Percentiles rank a stretch among this genome's conserved stretches.
Conservation (phyloP, 2,888 invertebrate species). For the Drosophila cyrtoloma region DNA sequence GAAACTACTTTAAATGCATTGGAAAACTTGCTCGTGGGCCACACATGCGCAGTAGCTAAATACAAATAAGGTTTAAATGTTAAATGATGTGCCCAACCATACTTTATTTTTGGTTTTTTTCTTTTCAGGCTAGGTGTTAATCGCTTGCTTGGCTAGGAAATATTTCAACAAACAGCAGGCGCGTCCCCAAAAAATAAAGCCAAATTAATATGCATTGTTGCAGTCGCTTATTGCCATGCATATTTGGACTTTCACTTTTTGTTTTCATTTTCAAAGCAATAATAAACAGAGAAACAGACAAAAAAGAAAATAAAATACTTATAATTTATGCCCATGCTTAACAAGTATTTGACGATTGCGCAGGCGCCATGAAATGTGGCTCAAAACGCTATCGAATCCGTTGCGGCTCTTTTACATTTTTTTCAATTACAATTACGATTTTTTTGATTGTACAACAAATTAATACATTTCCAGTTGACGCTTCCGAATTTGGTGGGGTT, state of each 20-base stretch:
- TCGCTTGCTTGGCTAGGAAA: constrained; percentile 40
- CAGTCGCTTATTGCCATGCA: constrained; percentile 56
- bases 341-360: constrained; percentile 36
- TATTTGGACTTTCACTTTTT: constrained; percentile 75
- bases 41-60: constrained; percentile 57
- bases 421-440: constrained; percentile 63
- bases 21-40: constrained; percentile 55
- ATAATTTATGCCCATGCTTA: constrained; percentile 35
- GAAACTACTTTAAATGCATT: constrained; percentile 28
- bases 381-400: constrained; percentile 29
- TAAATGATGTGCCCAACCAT: constrained; percentile 42
- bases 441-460: constrained; percentile 21
- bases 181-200: constrained; percentile 24
- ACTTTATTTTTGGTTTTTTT: constrained; percentile 1
- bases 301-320: constrained; percentile 17
- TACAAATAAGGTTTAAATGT: constrained; percentile 48
- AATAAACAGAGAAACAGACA: constrained; percentile 16
- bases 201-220: constrained; percentile 79
- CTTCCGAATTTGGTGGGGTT: constrained; percentile 40
- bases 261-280: constrained; percentile 61
- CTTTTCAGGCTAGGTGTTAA: constrained; percentile 57
- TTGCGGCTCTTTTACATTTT: constrained; percentile 28
- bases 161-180: background rate
- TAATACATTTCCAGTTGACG: constrained; percentile 35
- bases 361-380: constrained; percentile 18